Base-by-base conservation (phyloP, 92 coral and sea anemone genomes). In the Epizoanthus illoricatus region DNA sequence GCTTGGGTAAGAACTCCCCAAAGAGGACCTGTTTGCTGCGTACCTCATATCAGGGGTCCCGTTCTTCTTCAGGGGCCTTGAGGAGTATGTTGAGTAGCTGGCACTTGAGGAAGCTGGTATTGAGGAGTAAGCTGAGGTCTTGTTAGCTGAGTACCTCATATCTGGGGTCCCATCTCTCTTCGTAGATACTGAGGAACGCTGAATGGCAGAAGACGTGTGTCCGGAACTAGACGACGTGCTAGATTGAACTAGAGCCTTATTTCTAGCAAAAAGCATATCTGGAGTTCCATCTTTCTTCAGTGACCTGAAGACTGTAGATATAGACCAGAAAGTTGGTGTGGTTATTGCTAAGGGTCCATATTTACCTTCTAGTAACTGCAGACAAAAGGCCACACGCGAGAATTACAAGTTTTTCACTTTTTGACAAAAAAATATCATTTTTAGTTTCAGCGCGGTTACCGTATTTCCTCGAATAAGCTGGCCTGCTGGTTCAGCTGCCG, bases 41-140 rank as follows among this genome's bases (percentile, higher is more conserved):
- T 68, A 68, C 73, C 73, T 40, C 73, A 68, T 68, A 4, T 68
- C 73, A 3, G 73, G 73, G 41, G 72, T 67, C 16, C 52, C 72
- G 42, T 67, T 7, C 42, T 39, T 39, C 72, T 67, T 67, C 18
- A 39, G 7, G 49, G 52, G 72, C 20, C 72, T 43, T 15, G 72
- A 12, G 6, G n/a, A 16, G 42, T 12, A 33, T 5, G 17, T 12
- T 33, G 47, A 12, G n/a, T 24, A 66, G 17, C 71, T 66, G 41
- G 2, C 56, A 52, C 56, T 1, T 7, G 47, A 66, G 17, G n/a
- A 66, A 66, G 71, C 36, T 28, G 36, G 36, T 28, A 28, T 28
- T 28, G 36, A 28, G 36, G 36, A 28, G 36, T 28, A 28, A 66
- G 17, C 10, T 7, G 42, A 68, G 42, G 45, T 33, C 52, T 17